Conservation (phyloP, 2,113 vertebrate genomes). For the Oryzias woworae region DNA sequence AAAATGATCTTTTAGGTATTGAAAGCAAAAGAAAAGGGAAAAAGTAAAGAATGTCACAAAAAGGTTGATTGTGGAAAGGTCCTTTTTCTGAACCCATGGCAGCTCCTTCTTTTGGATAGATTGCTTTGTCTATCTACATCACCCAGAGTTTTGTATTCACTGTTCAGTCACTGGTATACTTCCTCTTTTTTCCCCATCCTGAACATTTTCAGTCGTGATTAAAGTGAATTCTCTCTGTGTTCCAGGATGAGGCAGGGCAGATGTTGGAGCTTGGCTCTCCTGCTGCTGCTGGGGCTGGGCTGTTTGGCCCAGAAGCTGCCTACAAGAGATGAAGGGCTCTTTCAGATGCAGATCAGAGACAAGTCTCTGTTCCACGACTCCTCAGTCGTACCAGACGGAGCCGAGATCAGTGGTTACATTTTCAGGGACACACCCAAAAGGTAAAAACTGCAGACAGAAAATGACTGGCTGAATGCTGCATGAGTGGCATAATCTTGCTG, state of each 20-base stretch:
- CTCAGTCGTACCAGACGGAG: constrained; percentile 92
- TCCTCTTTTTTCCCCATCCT: not conserved
- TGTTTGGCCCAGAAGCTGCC: constrained; percentile 89
- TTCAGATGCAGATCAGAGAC: constrained; percentile 97
- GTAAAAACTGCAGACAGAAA: constrained; percentile 66
- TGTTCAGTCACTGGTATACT: not conserved
- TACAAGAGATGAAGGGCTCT: constrained; percentile 94
- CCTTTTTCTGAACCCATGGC: no score
- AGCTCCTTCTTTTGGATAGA: no score
- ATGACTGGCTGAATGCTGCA: not conserved
- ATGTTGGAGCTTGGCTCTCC: constrained; percentile 68
- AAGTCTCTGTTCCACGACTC: constrained; percentile 92
- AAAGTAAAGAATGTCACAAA: no score
- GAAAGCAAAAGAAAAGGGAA: no score
- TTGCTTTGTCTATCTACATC: no score
- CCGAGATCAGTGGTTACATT: constrained; percentile 93
- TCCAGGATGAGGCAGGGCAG: constrained; percentile 84
- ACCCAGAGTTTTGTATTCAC: not conserved
- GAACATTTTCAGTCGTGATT: not conserved
- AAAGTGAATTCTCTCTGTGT: constrained; percentile 32
- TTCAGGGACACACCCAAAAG: constrained; percentile 96
- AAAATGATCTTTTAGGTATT: no score
- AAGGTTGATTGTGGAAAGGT: no score
- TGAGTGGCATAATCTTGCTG: not conserved
- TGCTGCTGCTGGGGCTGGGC: constrained; percentile 74